Percentiles rank a stretch among this genome's conserved stretches.
Evolutionary conservation across 2,113 vertebrate genomes (phyloP).

Genomic region (Hassar affinis): DNA sequence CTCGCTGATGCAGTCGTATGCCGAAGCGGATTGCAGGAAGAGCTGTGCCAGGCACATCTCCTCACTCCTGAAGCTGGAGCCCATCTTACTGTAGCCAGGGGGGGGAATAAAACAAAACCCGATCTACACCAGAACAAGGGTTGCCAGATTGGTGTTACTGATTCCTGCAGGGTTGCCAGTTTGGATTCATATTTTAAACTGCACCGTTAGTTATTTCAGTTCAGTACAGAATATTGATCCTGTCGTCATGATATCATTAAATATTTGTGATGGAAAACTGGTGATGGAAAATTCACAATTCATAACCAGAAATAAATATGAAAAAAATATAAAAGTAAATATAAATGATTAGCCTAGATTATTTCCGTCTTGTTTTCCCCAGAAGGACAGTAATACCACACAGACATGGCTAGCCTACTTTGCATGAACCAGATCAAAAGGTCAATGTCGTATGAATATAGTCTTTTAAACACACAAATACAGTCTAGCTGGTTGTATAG

Average conservation of each 20-base stretch:
- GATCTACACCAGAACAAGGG: slow-evolving; percentile 9
- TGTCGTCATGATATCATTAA: not conserved
- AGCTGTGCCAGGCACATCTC: slow-evolving; percentile 94
- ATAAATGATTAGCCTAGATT: too few species aligned
- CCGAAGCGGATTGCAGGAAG: slow-evolving; percentile 93
- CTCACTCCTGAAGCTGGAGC: slow-evolving; percentile 88
- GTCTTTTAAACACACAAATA: not conserved
- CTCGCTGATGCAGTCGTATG: slow-evolving; percentile 95
- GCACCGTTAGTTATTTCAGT: not conserved
- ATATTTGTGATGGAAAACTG: not conserved
- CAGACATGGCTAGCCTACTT: not conserved
- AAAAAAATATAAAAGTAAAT: not conserved
- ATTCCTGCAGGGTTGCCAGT: slow-evolving; percentile 18
- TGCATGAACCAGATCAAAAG: not conserved
- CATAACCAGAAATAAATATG: not conserved
- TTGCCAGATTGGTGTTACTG: slow-evolving; percentile 19
- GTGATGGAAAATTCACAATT: too few species aligned
- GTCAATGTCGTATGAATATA: not conserved
- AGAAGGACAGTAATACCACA: not conserved
- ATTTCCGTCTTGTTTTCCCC: not conserved
- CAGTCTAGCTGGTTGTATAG: not conserved
- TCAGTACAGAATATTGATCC: not conserved
- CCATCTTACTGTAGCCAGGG: slow-evolving; percentile 71
- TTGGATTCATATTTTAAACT: not conserved
- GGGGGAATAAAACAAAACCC: not conserved